Evolutionary conservation across 2,797 vertebrate genomes (phyloP), one percentile per base, ranked within the genome.

Genomic region (Taeniopygia guttata): DNA sequence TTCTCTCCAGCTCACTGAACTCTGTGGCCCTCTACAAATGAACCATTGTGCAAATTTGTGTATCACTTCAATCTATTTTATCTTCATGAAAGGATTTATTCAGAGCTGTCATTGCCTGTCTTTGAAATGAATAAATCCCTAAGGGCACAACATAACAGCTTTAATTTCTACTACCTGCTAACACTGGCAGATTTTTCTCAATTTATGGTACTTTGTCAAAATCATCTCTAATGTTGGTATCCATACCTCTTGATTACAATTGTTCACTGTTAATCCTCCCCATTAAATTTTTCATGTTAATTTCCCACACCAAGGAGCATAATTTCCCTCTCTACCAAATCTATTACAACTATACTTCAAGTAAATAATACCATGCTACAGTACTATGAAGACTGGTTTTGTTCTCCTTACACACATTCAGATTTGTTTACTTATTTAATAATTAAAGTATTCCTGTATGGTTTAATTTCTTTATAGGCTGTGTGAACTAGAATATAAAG

Each of bases 131-230:
- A 84, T 82, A 89, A 93, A 84, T 66, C 52, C 86, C 73, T 93
- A 62, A 78, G 64, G 90, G 82, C 48, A 46, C 38, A 92, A 51
- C 46, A 32, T 91, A 92, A 89, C 75, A 90, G 43, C 68, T 90
- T 89, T 81, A 84, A 90, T 90, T 91, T 89, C 73, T 94, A 14
- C 40, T 87, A 87, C 46, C 84, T 95, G 51, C 79, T 89, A 92
- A 62, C 25, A 5, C 56, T 92, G 67, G 78, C 82, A 86, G 25
- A 42, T 94, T 95, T 95, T 79, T 88, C 67, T 92, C 52, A 52
- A 20, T 84, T 91, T 91, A 59, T 59, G 34, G 25, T 88, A 36
- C 69, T 95, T 87, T 52, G 51, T 95, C 58, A 84, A 85, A 95
- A 91, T 26, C 43, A 83, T 55, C 40, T 89, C 86, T 49, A 42